Percentiles rank a stretch among this genome's conserved stretches.
Conservation (phyloP, 2,888 invertebrate species). For the Nudaria mundana region DNA sequence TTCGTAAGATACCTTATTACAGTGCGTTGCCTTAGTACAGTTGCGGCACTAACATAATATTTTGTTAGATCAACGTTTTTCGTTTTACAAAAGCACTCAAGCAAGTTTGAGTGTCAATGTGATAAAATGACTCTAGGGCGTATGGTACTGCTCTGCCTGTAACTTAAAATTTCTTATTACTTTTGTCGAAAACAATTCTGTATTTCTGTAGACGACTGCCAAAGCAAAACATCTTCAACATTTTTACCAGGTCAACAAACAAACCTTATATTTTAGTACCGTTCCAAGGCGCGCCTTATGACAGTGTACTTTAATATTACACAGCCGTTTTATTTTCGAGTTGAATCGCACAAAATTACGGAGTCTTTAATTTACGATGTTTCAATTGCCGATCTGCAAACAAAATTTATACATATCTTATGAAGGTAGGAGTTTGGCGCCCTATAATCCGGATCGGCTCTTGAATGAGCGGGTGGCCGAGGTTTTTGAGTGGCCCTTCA, state of each 20-base stretch:
- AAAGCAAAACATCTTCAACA: constrained; percentile 5
- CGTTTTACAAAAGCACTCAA: too few species aligned
- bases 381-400: constrained; percentile 65
- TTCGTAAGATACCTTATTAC: too few species aligned
- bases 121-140: too few species aligned
- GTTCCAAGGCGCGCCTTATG: constrained; percentile 22
- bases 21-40: too few species aligned
- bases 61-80: too few species aligned
- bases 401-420: constrained; percentile 76
- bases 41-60: too few species aligned
- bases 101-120: too few species aligned
- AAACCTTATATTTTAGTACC: constrained; percentile 15
- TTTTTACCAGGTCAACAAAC: constrained; percentile 2
- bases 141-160: neutral
- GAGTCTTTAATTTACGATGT: constrained; percentile 64
- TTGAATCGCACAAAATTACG: constrained; percentile 67
- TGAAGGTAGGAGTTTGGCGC: constrained; percentile 78
- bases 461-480: constrained; percentile 79
- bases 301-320: constrained; percentile 41
- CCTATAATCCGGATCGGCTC: constrained; percentile 78
- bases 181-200: neutral
- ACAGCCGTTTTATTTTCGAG: constrained; percentile 39
- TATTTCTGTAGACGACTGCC: neutral
- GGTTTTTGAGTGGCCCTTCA: constrained; percentile 80
- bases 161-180: neutral